Conservation (phyloP, 1,140 invertebrate genomes). For the Aphelinus atriplicis region DNA sequence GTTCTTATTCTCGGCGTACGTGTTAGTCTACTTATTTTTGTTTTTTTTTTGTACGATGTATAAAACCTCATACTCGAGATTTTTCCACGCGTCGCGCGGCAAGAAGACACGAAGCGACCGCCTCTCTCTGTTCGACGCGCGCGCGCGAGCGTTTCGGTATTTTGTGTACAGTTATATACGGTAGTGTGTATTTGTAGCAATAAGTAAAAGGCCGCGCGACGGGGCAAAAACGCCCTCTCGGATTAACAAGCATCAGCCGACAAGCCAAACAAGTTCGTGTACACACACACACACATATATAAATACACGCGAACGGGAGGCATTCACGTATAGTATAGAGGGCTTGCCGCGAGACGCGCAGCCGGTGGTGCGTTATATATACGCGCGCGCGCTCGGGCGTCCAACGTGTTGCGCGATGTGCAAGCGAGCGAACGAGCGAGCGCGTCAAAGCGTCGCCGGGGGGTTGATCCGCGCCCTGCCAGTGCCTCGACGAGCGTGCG, state of each 20-base stretch:
- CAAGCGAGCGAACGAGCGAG: not conserved
- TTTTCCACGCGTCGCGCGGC: no score
- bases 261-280: not conserved
- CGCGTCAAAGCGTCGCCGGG: not conserved
- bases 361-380: conserved; percentile 2
- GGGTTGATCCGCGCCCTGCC: not conserved
- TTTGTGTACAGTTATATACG: conserved; percentile 14
- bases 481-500: no score
- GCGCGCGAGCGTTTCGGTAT: not conserved
- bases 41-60: conserved; percentile 11
- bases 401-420: no score
- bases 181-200: conserved; percentile 1
- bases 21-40: not conserved
- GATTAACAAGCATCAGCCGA: no score
- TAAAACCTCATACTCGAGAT: not conserved
- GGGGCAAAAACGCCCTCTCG: not conserved
- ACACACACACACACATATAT: not conserved
- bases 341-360: not conserved
- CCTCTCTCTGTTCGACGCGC: no score
- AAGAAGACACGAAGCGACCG: no score
- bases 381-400: not conserved
- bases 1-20: not conserved
- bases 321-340: no score
- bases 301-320: no score
- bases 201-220: conserved; percentile 2